Base-by-base conservation (phyloP, 2,888 invertebrate genomes). In the Eupithecia subfuscata region DNA sequence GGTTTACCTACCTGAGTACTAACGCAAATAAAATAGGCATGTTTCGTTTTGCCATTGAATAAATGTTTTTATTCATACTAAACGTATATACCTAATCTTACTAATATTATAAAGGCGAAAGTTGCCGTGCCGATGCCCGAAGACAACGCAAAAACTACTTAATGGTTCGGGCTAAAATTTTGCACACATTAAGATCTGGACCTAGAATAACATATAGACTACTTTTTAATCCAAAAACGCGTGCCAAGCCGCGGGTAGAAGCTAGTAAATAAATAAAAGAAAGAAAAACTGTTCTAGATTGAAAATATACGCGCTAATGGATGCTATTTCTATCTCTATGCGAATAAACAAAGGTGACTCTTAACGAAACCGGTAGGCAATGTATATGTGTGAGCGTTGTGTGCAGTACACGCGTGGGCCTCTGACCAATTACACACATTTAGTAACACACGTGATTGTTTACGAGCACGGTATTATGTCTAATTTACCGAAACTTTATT, bases 401-500 rank as follows among this genome's bases (percentile, higher is more conserved):
- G 64, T 71, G 65, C 64, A 34, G 18, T n/a, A 52, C 63, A 65
- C 37, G 65, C 65, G 37, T 65, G 65, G 65, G 65, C 16, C n/a
- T 69, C 56, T 73, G 74, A 68, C 69, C 75, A 82, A 77, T 79
- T 75, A 73, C 71, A 74, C 74, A 48, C 18, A 48, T 18, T 18
- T 8, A 7, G 48, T 48, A 52, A 74, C 63, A 78, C 80, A 81
- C 77, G 77, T 81, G 79, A 77, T 78, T 75, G 63, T 72, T 79
- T 77, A 82, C 78, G 70, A 76, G 75, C 72, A 75, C 52, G 82
- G 76, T 81, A 79, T 79, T 79, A 74, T 80, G 80, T 81, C 78
- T 82, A 80, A 70, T 81, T 78, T 79, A 80, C 77, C 78, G 75
- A 74, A 77, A n/a, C 76, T 75, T 77, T 73, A 77, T 79, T 77